Conservation (phyloP, 2,888 invertebrate genomes). For the Atherix ibis region DNA sequence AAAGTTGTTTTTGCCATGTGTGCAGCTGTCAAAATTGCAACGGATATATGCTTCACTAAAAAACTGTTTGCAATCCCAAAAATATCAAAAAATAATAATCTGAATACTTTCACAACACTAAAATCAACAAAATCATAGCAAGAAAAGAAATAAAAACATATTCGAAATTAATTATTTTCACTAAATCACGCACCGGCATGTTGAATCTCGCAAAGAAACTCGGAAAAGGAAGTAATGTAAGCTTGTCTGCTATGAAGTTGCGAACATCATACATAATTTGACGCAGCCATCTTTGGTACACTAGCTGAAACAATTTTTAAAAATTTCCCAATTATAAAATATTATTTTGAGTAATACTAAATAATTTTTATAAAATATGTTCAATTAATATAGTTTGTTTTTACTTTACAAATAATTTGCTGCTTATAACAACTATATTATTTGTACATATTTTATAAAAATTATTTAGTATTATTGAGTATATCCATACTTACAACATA, state of each 20-base stretch:
- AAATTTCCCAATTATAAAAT: no score
- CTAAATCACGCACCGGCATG: conserved; percentile 32
- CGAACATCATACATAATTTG: no score
- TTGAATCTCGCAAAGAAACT: conserved; percentile 32
- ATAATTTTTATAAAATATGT: no score
- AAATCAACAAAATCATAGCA: conserved; percentile 3
- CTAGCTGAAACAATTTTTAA: no score
- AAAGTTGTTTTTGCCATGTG: conserved; percentile 15
- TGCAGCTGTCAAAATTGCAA: conserved; percentile 10
- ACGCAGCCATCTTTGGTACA: no score
- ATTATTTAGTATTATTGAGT: no score
- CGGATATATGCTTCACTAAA: background rate
- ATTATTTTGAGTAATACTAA: no score
- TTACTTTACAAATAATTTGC: no score
- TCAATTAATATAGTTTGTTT: no score
- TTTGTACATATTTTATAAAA: no score
- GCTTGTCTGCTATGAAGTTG: conserved; percentile 4
- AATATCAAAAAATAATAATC: background rate
- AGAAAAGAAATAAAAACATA: background rate
- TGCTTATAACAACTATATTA: no score
- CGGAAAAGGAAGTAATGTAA: conserved; percentile 33
- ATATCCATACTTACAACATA: no score
- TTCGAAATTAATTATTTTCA: conserved; percentile 1
- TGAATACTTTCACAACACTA: background rate
- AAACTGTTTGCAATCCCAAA: background rate